Conservation (phyloP, 2,888 invertebrate genomes). For the Hemistola chrysoprasaria region DNA sequence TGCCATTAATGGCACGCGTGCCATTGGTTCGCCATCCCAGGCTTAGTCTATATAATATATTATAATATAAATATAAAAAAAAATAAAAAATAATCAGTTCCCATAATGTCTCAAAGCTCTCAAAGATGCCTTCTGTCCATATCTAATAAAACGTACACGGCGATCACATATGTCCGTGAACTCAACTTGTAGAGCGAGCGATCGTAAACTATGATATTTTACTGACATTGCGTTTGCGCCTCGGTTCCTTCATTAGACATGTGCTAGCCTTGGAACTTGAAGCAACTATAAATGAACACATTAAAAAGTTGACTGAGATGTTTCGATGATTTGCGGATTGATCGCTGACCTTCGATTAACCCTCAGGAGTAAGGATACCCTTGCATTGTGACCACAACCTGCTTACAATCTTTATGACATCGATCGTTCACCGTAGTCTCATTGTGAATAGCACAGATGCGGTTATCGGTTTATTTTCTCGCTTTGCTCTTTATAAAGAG, state of each 20-base stretch:
- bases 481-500: slow-evolving; percentile 74
- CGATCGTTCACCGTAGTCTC: slow-evolving; percentile 66
- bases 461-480: slow-evolving; percentile 76
- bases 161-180: slow-evolving; percentile 61
- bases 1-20: no score
- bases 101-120: no score
- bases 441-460: slow-evolving; percentile 62
- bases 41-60: no score
- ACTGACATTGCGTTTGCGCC: slow-evolving; percentile 64
- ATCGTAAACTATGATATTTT: slow-evolving; percentile 72
- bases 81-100: no score
- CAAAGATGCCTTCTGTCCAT: slow-evolving; percentile 3
- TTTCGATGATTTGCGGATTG: slow-evolving; percentile 30
- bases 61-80: no score
- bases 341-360: slow-evolving; percentile 50
- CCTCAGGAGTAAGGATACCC: slow-evolving; percentile 47
- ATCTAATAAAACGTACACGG: no score
- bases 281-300: slow-evolving; percentile 38
- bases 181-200: slow-evolving; percentile 56
- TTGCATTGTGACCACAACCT: slow-evolving; percentile 56
- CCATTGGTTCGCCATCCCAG: no score
- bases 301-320: slow-evolving; percentile 26
- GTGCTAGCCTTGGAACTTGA: slow-evolving; percentile 53
- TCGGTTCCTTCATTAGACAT: slow-evolving; percentile 50
- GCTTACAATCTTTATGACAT: slow-evolving; percentile 62